Evolutionary conservation across 2,113 vertebrate species (phyloP), one percentile per base, ranked within the genome.

Genomic region (Octodon degus): DNA sequence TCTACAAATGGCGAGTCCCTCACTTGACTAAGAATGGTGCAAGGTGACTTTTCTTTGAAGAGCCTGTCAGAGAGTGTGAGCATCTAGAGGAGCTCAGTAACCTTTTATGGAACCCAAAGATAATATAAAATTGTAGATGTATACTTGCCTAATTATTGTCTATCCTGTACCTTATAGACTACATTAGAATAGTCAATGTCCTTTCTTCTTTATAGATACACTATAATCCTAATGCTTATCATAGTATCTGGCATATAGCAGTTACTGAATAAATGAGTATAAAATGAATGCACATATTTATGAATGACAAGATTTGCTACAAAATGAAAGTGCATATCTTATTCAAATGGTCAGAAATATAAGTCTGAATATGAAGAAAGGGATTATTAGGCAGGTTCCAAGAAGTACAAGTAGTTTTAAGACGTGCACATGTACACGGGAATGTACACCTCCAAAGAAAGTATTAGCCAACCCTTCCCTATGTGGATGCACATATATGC

Each of bases 101-200:
- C 60, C 67, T 95, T 96, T 88, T 90, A 94, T 17, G 84, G 68
- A 93, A 50, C 68, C 89, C 3, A 65, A 84, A 86, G 14, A 25
- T 47, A 93, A 53, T 53, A 80, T 86, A 93, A 96, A 94, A 81
- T 5, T 76, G 13, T 65, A 93, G 60, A 72, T 53, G 6, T 62
- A 53, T 47, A 94, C 74, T 30, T 86, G 34, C 7, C 83, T 50
- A 10, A 63, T 90, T 79, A 87, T 14, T 65, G 3, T 72, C 60
- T 81, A 20, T 50, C 68, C 22, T 88, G 5, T 1, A 74, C 10
- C 24, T 81, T 62, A 74, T 68, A 58, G 93, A 58, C 30, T 55
- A 86, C 4, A 79, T 7, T 5, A 87, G 13, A 58, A 2, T 10
- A 32, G 32, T 82, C 27, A 89, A 2, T 77, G 5, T 34, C 3